Percentiles rank a stretch among this genome's conserved stretches.
Conservation (phyloP, 2,797 vertebrate species). For the Sciaenops ocellatus region DNA sequence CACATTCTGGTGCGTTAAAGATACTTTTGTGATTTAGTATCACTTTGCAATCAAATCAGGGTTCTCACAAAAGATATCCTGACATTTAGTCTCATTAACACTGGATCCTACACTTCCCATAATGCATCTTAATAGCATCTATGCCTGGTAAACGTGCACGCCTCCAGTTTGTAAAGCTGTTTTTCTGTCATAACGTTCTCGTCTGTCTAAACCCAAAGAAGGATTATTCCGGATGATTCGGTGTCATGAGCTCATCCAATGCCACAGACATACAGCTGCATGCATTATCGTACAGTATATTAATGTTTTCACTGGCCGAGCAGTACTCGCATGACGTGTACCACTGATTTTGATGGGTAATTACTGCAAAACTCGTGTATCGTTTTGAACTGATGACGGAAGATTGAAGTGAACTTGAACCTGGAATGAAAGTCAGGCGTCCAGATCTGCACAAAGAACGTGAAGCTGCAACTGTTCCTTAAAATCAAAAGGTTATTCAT, state of each 20-base stretch:
- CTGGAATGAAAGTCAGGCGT: conserved; percentile 5
- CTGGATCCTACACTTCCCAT: not conserved
- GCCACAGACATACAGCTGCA: not conserved
- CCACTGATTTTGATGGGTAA: too few species aligned
- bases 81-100: too few species aligned
- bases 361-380: not conserved
- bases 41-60: not conserved
- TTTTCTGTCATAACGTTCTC: not conserved
- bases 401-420: not conserved
- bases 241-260: not conserved
- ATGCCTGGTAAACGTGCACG: not conserved
- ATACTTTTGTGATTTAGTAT: not conserved
- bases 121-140: not conserved
- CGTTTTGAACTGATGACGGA: not conserved
- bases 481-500: conserved; percentile 25
- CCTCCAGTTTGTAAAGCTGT: not conserved
- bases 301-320: not conserved
- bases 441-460: conserved; percentile 1
- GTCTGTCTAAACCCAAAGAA: not conserved
- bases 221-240: not conserved
- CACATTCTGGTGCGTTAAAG: too few species aligned
- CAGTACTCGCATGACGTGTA: not conserved
- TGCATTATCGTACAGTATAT: not conserved
- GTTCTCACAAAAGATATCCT: not conserved
- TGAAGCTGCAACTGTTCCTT: conserved; percentile 19